These are phyloP conservation scores for Myanophis thanlyinensis DNA, from an alignment of 2,113 vertebrate species.

Conservation along the genomic window DNA sequence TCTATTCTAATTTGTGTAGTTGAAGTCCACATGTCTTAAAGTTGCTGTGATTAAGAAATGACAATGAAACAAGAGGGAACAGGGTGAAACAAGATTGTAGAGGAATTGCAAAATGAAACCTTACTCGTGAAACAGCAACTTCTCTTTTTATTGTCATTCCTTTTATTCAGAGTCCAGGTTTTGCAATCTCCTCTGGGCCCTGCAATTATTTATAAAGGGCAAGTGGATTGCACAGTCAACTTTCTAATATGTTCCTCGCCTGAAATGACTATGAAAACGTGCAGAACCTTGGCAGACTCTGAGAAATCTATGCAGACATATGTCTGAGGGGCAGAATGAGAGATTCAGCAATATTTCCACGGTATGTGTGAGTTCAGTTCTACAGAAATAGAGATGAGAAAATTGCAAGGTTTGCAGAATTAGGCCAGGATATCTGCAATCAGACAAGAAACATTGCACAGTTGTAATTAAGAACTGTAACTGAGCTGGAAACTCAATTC, in stretches of 20 bases:
- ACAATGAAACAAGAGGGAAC: background rate
- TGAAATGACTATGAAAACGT: background rate
- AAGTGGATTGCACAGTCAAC: background rate
- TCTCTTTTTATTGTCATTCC: background rate
- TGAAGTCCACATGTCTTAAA: background rate
- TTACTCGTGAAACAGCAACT: background rate
- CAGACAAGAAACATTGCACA: background rate
- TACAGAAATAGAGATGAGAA: background rate
- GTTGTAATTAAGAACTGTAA: background rate
- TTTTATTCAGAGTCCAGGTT: background rate
- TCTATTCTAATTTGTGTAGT: background rate
- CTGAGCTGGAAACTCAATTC: background rate
- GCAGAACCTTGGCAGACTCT: background rate
- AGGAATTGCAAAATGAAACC: background rate
- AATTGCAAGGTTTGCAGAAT: background rate
- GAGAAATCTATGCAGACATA: background rate
- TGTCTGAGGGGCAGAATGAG: background rate
- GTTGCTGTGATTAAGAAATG: background rate
- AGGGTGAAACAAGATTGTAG: background rate
- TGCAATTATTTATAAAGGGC: background rate
- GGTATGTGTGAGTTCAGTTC: background rate
- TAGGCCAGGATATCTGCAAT: background rate
- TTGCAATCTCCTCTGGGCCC: background rate
- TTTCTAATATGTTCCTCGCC: background rate
- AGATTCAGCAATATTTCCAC: background rate